Evolutionary conservation across 2,888 invertebrate species (phyloP).

Genomic region (Drosophila stalkeri): DNA sequence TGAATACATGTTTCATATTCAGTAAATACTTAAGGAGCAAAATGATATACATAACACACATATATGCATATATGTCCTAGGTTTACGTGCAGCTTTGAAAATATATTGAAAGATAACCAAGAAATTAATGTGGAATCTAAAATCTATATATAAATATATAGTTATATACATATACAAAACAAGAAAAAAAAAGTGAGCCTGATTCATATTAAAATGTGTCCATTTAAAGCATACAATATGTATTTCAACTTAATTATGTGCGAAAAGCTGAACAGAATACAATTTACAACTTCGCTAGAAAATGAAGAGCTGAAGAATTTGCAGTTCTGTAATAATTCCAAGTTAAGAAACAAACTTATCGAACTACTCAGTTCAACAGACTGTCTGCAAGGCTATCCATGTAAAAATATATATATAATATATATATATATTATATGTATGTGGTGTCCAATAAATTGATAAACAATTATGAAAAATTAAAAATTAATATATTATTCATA

Average conservation of each 20-base stretch:
- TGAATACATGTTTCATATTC: conserved; percentile 73
- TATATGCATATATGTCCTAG: conserved; percentile 19
- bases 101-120: conserved; percentile 25
- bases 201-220: conserved; percentile 70
- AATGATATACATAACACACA: conserved; percentile 32
- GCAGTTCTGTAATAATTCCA: conserved; percentile 24
- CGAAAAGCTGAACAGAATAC: conserved; percentile 22
- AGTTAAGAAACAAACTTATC: conserved; percentile 12
- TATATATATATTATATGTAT: conserved; percentile 17
- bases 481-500: conserved; percentile 1
- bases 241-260: conserved; percentile 55
- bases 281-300: conserved; percentile 24
- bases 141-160: conserved; percentile 28
- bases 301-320: conserved; percentile 28
- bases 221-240: conserved; percentile 66
- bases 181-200: conserved; percentile 71
- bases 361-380: conserved; percentile 1
- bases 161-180: conserved; percentile 23
- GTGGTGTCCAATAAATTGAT: conserved; percentile 59
- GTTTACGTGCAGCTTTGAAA: conserved; percentile 22
- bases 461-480: conserved; percentile 25
- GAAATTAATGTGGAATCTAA: conserved; percentile 50
- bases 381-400: conserved; percentile 35
- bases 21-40: conserved; percentile 44
- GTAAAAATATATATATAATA: conserved; percentile 19